Evolutionary conservation across 2,113 vertebrate genomes (phyloP).

Genomic region (Apeltes quadracus): DNA sequence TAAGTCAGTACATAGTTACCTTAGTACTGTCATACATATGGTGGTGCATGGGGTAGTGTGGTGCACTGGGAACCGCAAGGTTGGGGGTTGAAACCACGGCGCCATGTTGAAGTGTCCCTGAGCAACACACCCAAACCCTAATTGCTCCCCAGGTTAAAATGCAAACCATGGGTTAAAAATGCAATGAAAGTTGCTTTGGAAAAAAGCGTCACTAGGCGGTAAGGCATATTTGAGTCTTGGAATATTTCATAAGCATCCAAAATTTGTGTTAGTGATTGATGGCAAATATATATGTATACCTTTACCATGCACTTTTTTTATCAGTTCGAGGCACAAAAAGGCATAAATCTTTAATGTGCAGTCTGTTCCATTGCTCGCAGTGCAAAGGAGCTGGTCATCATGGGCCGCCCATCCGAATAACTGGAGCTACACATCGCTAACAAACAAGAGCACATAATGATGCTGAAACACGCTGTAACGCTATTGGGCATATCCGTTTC

Average conservation of each 20-base stretch:
- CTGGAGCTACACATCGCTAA: conserved; percentile 32
- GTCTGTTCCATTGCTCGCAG: conserved; percentile 44
- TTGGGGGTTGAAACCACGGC: no score
- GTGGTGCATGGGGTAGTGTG: no score
- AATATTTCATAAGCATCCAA: background rate
- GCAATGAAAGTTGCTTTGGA: no score
- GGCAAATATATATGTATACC: no score
- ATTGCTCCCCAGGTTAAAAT: no score
- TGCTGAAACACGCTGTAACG: conserved; percentile 46
- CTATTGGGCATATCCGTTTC: conserved; percentile 59
- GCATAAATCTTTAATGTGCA: conserved; percentile 24
- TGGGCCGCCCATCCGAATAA: conserved; percentile 45
- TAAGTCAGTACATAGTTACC: background rate
- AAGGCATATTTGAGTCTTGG: background rate
- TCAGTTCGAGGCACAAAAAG: conserved; percentile 9
- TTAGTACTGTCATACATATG: background rate
- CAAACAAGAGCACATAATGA: conserved; percentile 64
- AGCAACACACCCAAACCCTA: no score
- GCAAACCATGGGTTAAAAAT: no score
- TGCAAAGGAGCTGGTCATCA: conserved; percentile 37
- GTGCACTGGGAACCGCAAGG: no score
- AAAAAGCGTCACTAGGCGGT: no score
- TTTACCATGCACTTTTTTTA: no score
- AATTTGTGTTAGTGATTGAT: background rate
- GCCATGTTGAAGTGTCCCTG: no score